phyloP scores from a whole-genome alignment of 2,888 invertebrate genomes.

The Odontomyia ornata region DNA sequence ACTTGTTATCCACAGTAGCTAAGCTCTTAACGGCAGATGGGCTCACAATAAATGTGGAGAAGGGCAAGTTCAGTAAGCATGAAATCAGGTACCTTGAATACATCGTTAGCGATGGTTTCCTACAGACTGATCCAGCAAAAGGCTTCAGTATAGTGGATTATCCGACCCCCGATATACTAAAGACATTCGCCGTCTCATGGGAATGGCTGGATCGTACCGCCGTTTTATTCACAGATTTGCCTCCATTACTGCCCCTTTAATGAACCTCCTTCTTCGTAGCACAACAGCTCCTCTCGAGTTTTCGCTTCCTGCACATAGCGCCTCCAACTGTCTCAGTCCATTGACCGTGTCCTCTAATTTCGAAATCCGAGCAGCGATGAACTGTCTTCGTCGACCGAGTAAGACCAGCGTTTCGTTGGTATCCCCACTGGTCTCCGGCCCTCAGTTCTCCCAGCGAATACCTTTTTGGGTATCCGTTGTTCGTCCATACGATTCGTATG shows the following conservation, averaged over 20 bases:
- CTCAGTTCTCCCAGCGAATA: no score
- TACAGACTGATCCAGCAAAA: background rate
- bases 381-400: no score
- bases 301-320: no score
- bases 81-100: constrained; percentile 40
- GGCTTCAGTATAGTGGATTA: constrained; percentile 35
- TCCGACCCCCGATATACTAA: constrained; percentile 46
- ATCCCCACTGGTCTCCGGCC: no score
- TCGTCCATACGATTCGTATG: no score
- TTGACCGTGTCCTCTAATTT: no score
- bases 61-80: constrained; percentile 21
- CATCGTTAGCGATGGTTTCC: background rate
- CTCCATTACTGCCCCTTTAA: background rate
- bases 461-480: no score
- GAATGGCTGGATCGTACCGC: constrained; percentile 51
- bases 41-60: constrained; percentile 19
- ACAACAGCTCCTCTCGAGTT: no score
- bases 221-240: constrained; percentile 46
- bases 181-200: constrained; percentile 50
- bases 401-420: no score
- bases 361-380: no score
- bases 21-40: background rate
- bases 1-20: constrained; percentile 20
- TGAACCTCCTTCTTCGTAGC: no score
- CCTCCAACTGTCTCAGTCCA: no score